Conservation (phyloP, 2,113 vertebrate genomes). For the Halcyon senegalensis region DNA sequence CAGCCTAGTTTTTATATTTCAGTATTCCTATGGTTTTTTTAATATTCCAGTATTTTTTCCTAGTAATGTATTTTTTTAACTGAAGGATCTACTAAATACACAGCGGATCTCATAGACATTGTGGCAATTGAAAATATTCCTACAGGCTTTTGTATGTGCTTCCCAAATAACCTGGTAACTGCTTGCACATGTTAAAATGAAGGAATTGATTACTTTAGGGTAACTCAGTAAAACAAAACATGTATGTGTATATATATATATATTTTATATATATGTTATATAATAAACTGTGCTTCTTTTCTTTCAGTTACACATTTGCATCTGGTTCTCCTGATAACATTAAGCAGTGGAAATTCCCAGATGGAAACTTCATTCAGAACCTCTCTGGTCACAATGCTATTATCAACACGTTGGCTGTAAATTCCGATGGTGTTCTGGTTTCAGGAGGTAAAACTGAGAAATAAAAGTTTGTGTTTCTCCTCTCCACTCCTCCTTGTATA, state of each 20-base stretch:
- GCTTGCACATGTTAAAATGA: background rate
- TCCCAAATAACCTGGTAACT: background rate
- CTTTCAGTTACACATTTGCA: constrained; percentile 93
- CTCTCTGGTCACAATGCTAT: constrained; percentile 97
- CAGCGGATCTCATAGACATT: background rate
- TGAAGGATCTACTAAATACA: background rate
- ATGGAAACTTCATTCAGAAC: constrained; percentile 98
- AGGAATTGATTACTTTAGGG: background rate
- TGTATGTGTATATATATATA: background rate
- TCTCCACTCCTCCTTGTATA: rapidly evolving
- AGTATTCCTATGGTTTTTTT: background rate
- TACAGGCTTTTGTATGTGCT: background rate
- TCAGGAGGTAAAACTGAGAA: constrained; percentile 88
- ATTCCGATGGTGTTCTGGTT: constrained; percentile 94
- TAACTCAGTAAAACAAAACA: background rate
- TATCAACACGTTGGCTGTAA: constrained; percentile 95
- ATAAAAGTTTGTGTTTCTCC: background rate
- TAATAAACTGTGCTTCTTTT: background rate
- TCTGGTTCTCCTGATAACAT: constrained; percentile 99
- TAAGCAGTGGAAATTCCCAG: constrained; percentile 98
- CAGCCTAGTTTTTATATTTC: background rate
- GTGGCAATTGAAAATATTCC: background rate
- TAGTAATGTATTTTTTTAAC: background rate
- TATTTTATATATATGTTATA: no score
- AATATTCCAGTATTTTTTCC: background rate